Base-by-base conservation (phyloP, 2,888 invertebrate genomes). In the Drosophila villosipedis region DNA sequence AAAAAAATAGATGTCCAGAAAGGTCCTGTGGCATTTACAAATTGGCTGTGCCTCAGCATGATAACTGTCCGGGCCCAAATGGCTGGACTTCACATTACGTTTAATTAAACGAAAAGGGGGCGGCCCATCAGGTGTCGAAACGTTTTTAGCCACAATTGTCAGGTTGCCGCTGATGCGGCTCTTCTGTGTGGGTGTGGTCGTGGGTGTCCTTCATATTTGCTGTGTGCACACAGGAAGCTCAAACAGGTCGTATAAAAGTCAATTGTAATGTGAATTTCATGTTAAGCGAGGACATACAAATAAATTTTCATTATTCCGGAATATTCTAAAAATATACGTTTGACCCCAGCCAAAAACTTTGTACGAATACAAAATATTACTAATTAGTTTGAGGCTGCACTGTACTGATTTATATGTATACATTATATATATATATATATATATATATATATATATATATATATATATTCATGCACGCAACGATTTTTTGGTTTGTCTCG, bases 181-280 rank as follows among this genome's bases (percentile, higher is more conserved):
- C 12, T 22, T 58, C 35, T 39, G 19, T 37, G 25, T 37, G 39
- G 55, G 28, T 41, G 49, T 66, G 33, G 50, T 10, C 30, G 30
- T 49, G 31, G 7, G 47, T 16, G 47, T 58, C 66, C 73, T 55
- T 66, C 61, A 62, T 22, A n/a, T 54, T 16, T 55, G 6, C 55
- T 54, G 28, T 37, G 33, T 5, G 55, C 28, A 47, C 41, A 52
- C 50, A 60, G 69, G 41, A 66, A 54, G 14, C 31, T 53, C 52
- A 52, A 50, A 19, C 19, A 28, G 31, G 70, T 55, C 72, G 60
- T 73, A 80, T 75, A 80, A 82, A 84, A 76, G 78, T 76, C 84
- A 81, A 86, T 89, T 86, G 80, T 84, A 89, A 86, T 86, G 86
- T 71, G 77, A 84, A 72, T 82, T 80, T 86, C 87, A 67, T 86